Percentiles rank a stretch among this genome's conserved stretches.
Evolutionary conservation across 1,140 invertebrate species (phyloP).

Genomic region (Meteorus sp.): DNA sequence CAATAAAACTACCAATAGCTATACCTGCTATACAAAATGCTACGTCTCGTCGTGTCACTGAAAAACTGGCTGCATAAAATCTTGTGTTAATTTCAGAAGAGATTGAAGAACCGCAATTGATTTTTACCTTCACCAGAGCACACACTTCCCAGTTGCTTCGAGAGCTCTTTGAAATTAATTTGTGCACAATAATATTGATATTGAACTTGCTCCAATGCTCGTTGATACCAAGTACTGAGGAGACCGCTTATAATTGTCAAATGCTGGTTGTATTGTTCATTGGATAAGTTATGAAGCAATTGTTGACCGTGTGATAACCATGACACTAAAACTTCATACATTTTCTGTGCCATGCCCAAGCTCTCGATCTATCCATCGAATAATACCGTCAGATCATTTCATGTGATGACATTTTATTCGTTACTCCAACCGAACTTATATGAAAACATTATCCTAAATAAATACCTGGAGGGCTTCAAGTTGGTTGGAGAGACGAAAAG

Average conservation of each 20-base stretch:
- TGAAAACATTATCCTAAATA: slow-evolving; percentile 10
- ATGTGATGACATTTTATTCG: too few relatives aligned
- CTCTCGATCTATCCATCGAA: slow-evolving; percentile 49
- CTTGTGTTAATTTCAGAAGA: background rate
- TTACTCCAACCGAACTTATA: too few relatives aligned
- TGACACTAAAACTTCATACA: slow-evolving; percentile 46
- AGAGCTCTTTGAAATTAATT: slow-evolving; percentile 44
- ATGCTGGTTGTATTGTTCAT: slow-evolving; percentile 46
- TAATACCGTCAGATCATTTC: slow-evolving; percentile 18
- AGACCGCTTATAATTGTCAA: slow-evolving; percentile 43
- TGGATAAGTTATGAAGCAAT: slow-evolving; percentile 44
- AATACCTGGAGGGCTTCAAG: slow-evolving; percentile 53
- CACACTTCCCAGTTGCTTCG: slow-evolving; percentile 40
- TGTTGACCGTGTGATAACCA: slow-evolving; percentile 44
- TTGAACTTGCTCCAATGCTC: slow-evolving; percentile 41
- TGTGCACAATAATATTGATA: slow-evolving; percentile 41
- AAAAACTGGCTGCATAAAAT: slow-evolving; percentile 31
- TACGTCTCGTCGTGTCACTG: slow-evolving; percentile 57
- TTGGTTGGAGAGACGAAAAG: slow-evolving; percentile 48
- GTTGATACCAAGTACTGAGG: slow-evolving; percentile 43
- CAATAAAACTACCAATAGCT: slow-evolving; percentile 57
- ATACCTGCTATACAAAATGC: slow-evolving; percentile 59
- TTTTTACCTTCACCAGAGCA: slow-evolving; percentile 39
- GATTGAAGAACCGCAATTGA: slow-evolving; percentile 13
- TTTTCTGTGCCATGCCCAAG: slow-evolving; percentile 46